phyloP scores from a whole-genome alignment of 2,113 vertebrate species.

The Tyrannus savana region DNA sequence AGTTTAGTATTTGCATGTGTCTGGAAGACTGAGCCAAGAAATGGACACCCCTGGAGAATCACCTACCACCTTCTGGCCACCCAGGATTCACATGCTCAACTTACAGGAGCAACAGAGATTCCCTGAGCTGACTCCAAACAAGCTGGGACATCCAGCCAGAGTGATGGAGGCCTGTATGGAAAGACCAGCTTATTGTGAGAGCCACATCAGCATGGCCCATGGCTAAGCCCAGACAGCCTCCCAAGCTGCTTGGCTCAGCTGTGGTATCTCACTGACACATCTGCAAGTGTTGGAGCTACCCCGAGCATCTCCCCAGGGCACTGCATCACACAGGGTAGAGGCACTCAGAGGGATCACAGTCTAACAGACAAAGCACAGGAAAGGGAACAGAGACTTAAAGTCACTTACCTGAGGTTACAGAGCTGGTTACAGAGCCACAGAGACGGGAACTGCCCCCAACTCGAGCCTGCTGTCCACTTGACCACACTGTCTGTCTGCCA shows the following conservation, averaged over 20 bases:
- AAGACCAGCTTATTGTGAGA: not conserved
- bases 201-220: not conserved
- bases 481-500: not conserved
- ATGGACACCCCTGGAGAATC: not conserved
- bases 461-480: not conserved
- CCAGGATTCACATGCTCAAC: not conserved
- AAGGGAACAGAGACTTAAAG: not conserved
- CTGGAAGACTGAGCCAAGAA: not conserved
- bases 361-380: not conserved
- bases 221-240: not conserved
- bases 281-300: not conserved
- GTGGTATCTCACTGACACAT: not conserved
- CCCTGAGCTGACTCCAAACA: not conserved
- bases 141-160: not conserved
- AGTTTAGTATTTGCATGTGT: not conserved
- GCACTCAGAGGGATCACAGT: not conserved
- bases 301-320: not conserved
- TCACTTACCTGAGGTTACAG: not conserved
- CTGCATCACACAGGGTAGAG: not conserved
- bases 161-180: rapidly evolving
- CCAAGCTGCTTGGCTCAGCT: not conserved
- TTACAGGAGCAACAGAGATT: not conserved
- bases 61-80: not conserved
- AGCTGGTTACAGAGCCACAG: not conserved
- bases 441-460: not conserved